Conservation (phyloP, 2,888 invertebrate species). For the Ellobium chinense region DNA sequence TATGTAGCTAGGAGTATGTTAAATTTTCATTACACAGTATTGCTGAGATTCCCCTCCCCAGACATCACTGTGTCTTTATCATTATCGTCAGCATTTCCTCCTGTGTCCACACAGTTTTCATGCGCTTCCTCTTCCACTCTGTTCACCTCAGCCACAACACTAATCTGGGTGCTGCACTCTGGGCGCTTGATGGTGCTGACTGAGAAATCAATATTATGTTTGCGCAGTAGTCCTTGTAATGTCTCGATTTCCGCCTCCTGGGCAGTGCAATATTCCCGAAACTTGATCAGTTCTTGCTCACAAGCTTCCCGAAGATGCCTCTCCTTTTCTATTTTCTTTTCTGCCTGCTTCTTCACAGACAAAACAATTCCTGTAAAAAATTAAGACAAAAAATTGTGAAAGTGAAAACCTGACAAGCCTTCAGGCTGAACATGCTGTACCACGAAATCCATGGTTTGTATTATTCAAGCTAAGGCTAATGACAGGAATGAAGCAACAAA, state of each 20-base stretch:
- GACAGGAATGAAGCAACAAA: no score
- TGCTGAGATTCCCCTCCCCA: no score
- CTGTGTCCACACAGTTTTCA: no score
- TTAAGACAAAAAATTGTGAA: no score
- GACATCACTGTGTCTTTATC: no score
- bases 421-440: no score
- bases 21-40: no score
- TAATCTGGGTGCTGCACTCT: neutral
- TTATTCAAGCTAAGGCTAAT: no score
- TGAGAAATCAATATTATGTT: slow-evolving; percentile 12
- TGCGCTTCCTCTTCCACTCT: neutral
- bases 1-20: no score
- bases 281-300: slow-evolving; percentile 78
- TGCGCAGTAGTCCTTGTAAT: slow-evolving; percentile 71
- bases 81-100: no score
- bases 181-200: neutral
- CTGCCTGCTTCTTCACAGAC: slow-evolving; percentile 77
- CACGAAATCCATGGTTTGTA: no score
- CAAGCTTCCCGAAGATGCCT: slow-evolving; percentile 70
- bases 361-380: slow-evolving; percentile 71
- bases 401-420: no score
- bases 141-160: neutral
- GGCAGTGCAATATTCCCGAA: slow-evolving; percentile 75
- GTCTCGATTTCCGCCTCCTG: slow-evolving; percentile 78
- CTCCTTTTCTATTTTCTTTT: slow-evolving; percentile 76